These are phyloP conservation scores for Adelognathus sp. DNA, from an alignment of 2,888 invertebrate genomes.

Conservation along the genomic window DNA sequence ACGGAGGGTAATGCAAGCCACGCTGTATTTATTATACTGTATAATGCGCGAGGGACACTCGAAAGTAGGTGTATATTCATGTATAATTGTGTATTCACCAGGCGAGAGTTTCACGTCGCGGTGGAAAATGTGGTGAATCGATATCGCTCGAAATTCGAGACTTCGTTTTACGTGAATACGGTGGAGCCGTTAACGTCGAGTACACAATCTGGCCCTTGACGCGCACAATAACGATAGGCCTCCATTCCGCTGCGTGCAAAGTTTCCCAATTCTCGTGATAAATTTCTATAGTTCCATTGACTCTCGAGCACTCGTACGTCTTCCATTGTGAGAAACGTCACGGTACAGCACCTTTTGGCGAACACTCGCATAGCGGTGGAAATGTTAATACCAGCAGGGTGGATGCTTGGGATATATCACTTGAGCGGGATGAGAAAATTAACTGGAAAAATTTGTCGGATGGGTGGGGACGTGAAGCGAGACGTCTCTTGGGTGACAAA, in stretches of 20 bases:
- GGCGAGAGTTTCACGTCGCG: conserved; percentile 1
- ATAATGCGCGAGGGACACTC: background rate
- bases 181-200: background rate
- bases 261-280: background rate
- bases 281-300: background rate
- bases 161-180: background rate
- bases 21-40: conserved; percentile 1
- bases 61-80: background rate
- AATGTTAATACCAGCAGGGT: conserved; percentile 66
- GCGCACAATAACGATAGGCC: background rate
- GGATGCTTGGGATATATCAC: conserved; percentile 56
- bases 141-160: background rate
- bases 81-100: conserved; percentile 7
- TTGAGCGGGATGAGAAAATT: conserved; percentile 66
- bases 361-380: conserved; percentile 45
- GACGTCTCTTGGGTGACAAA: conserved; percentile 17
- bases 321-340: conserved; percentile 1
- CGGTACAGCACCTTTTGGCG: conserved; percentile 3
- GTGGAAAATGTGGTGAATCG: background rate
- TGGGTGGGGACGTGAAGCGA: background rate
- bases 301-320: background rate
- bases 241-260: background rate
- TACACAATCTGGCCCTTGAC: background rate
- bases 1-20: conserved; percentile 7
- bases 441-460: conserved; percentile 66